Evolutionary conservation across 2,888 invertebrate genomes (phyloP), one percentile per base, ranked within the genome.

Genomic region (Polymixis flavicincta): DNA sequence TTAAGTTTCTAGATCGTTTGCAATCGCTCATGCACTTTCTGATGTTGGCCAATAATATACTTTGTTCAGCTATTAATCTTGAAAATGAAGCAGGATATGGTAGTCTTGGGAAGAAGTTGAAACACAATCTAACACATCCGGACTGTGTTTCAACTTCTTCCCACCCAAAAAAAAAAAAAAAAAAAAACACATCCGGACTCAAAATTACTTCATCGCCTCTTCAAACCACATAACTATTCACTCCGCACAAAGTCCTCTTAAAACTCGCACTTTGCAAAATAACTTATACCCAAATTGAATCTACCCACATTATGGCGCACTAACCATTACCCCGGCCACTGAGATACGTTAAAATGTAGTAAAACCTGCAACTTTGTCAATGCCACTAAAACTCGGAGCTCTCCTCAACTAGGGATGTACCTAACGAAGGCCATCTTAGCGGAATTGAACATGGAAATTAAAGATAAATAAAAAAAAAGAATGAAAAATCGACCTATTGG

Each of bases 301-400:
- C 69, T 83, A 61, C 75, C 76, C 80, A 76, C 84, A 82, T 80
- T 70, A 86, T 72, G 71, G 81, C 64, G 52, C 78, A 61, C 67
- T 76, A 71, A 74, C 81, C 77, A 67, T 87, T 78, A 72, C 70
- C 70, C 70, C 63, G 55, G 60, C 78, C 78, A 77, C 85, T 60
- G 71, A 70, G 76, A 66, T 72, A 78, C 85, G 80, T 87, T 89
- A 84, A 88, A 86, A 83, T 74, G 82, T 85, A 87, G 80, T 83
- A 85, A 87, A 88, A 88, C 75, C 82, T 73, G 77, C 76, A 86
- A 88, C 87, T 86, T 85, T 86, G 88, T 88, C 83, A 77, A 64
- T 55, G 52, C 61, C 61, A 63, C 60, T 78, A 74, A 72, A 81
- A 86, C 71, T 70, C 48, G 7, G 22, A 32, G 76, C 63, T 71